These are phyloP conservation scores for Papilio polyxenes DNA, from an alignment of 1,140 invertebrate species.

Conservation along the genomic window DNA sequence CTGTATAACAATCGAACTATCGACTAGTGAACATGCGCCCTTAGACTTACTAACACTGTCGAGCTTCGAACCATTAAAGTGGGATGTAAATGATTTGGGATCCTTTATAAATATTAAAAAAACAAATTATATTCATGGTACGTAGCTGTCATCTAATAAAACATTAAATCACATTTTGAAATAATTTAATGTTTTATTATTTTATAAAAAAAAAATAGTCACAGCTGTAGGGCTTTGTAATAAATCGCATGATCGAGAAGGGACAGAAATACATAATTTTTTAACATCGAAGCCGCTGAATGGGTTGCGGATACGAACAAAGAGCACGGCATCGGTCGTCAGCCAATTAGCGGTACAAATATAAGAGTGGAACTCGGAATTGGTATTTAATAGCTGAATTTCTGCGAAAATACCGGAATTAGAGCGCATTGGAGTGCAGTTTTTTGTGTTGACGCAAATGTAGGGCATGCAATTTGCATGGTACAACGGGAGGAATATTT, in stretches of 20 bases:
- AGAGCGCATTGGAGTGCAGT: slow-evolving; percentile 41
- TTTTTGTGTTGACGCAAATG: slow-evolving; percentile 40
- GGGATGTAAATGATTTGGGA: too few relatives aligned
- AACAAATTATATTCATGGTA: neutral
- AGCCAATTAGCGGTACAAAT: slow-evolving; percentile 46
- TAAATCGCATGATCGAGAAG: slow-evolving; percentile 27
- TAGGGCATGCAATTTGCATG: slow-evolving; percentile 36
- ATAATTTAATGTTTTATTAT: neutral
- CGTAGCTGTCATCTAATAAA: neutral
- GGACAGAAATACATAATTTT: slow-evolving; percentile 21
- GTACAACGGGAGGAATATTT: slow-evolving; percentile 24
- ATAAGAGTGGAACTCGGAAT: slow-evolving; percentile 43
- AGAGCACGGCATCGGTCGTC: slow-evolving; percentile 39
- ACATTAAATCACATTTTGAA: neutral
- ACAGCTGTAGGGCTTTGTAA: neutral
- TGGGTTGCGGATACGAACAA: slow-evolving; percentile 9
- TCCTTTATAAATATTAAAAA: too few relatives aligned
- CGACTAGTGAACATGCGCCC: too few relatives aligned
- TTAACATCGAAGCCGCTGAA: slow-evolving; percentile 22
- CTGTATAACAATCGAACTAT: too few relatives aligned
- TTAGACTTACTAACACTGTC: too few relatives aligned
- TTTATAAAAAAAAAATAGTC: neutral
- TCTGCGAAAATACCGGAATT: slow-evolving; percentile 42
- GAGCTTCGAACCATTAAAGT: too few relatives aligned
- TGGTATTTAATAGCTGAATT: slow-evolving; percentile 40